Base-by-base conservation (phyloP, 2,113 vertebrate genomes). In the Meles meles region DNA sequence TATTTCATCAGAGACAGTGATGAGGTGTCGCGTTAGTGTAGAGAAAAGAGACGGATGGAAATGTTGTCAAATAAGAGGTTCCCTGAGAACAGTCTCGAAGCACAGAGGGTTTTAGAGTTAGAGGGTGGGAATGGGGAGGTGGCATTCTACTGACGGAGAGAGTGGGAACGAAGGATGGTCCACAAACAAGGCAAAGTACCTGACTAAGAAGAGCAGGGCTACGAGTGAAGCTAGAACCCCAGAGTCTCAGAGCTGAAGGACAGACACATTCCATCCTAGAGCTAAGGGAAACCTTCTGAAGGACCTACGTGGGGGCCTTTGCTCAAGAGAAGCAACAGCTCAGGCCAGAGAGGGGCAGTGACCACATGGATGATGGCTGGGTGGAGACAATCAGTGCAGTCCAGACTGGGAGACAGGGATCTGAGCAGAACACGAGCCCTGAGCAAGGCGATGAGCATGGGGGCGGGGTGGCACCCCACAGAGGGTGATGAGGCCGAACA, bases 321-420 rank as follows among this genome's bases (percentile, higher is more conserved):
- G 6, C 29, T 93, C 18, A 8, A 14, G 52, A 37, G 59, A 65
- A 13, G 61, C 17, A 11, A 23, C 0, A 0, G 7, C 61, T 31
- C n/a, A 17, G 89, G 34, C 21, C 37, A 42, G 25, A 15, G 39
- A 90, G 13, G 37, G 27, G n/a, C 21, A 27, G 12, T 0, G 72
- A 42, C n/a, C 20, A 1, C 1, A 0, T 0, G 9, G 18, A 11
- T 2, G 65, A 13, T 0, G 31, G 69, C 1, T 0, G 34, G 34
- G 67, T 0, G 8, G 17, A 11, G 10, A 2, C 18, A 25, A 1
- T 31, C 0, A 3, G 20, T 34, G 1, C 9, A 0, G 6, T 17
- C 31, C 12, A 11, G 8, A 7, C 1, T 18, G 5, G 27, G 44
- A 2, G 25, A 18, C 4, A 1, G 20, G 61, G 10, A 5, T n/a